Conservation (phyloP, 2,797 vertebrate genomes). For the Scolopax bukidnonensis region DNA sequence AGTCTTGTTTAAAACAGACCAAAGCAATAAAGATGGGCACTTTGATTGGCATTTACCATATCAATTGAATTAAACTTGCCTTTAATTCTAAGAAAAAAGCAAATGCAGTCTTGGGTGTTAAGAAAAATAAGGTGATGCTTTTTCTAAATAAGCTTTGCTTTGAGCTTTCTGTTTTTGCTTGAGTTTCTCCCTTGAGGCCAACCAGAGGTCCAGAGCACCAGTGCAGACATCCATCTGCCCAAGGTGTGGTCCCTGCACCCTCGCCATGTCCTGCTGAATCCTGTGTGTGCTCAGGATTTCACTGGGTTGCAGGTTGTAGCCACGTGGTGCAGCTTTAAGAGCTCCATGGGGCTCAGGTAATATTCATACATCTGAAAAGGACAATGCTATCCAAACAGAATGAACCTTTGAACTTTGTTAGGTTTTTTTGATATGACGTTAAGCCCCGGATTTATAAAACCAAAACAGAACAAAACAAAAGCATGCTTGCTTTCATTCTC, state of each 20-base stretch:
- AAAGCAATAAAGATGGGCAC: background rate
- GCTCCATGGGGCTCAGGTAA: background rate
- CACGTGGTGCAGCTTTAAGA: background rate
- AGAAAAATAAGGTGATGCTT: background rate
- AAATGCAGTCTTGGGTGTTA: background rate
- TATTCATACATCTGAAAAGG: constrained; percentile 1
- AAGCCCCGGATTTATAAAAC: constrained; percentile 25
- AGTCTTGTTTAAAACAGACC: background rate
- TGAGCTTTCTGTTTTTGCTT: background rate
- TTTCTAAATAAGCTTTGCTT: background rate
- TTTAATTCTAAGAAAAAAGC: background rate
- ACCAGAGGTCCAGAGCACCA: background rate
- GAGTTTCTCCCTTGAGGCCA: background rate
- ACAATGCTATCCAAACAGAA: background rate
- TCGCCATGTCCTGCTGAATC: background rate
- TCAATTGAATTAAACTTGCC: background rate
- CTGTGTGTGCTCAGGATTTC: background rate
- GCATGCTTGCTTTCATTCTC: background rate
- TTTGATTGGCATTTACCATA: background rate
- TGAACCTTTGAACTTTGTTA: constrained; percentile 51
- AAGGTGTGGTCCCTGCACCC: background rate
- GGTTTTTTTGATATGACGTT: background rate
- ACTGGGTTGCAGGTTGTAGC: background rate
- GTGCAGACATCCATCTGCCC: background rate
- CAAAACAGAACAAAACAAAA: constrained; percentile 23